A percentile compares a stretch with the other conserved stretches of the same genome.
Evolutionary conservation across 1,140 invertebrate genomes (phyloP).

Genomic region (Ruditapes philippinarum): DNA sequence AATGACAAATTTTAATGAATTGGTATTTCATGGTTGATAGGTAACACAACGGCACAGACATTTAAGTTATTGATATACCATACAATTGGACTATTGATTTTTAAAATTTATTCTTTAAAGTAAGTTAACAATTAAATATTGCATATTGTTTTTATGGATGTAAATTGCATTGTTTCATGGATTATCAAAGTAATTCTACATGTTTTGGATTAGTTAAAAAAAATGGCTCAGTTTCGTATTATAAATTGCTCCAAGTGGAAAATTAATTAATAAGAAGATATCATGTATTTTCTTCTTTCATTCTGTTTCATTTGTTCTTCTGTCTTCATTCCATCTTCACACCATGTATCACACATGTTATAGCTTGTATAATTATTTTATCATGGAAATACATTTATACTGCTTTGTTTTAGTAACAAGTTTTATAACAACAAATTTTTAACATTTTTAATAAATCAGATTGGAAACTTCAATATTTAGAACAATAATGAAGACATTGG

Average conservation of each 20-base stretch:
- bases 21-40: background rate
- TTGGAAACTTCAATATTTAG: too few species aligned
- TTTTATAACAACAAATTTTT: too few species aligned
- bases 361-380: background rate
- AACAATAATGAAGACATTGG: too few species aligned
- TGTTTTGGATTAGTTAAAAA: too few species aligned
- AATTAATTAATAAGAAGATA: too few species aligned
- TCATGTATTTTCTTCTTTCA: background rate
- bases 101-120: background rate
- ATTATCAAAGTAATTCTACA: too few species aligned
- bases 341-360: background rate
- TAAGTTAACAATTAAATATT: background rate
- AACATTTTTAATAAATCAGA: too few species aligned
- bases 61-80: background rate
- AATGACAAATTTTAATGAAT: background rate
- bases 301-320: background rate
- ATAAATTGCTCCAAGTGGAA: too few species aligned
- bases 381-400: too few species aligned
- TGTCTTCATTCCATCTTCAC: background rate
- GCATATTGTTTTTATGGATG: background rate
- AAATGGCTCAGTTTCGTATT: too few species aligned
- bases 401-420: too few species aligned
- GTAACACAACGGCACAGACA: background rate
- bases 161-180: too few species aligned
- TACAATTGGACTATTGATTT: conserved; percentile 7